Conservation (phyloP, 2,888 invertebrate genomes). For the Anthrax anthrax region DNA sequence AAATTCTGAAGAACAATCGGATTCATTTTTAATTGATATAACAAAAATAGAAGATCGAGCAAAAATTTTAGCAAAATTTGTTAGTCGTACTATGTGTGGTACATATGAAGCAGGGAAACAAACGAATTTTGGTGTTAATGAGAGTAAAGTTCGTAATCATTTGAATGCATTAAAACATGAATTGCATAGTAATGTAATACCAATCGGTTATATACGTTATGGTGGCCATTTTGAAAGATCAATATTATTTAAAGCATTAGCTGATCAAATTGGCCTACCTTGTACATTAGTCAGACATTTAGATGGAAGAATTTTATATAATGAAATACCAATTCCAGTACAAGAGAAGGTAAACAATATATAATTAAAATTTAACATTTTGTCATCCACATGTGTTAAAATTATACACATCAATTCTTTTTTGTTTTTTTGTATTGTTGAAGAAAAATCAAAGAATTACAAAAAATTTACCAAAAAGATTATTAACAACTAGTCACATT, state of each 20-base stretch:
- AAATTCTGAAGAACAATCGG: not conserved
- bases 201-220: slow-evolving; percentile 41
- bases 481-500: slow-evolving; percentile 44
- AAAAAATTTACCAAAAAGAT: slow-evolving; percentile 35
- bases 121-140: slow-evolving; percentile 27
- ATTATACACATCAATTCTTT: not conserved
- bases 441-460: not conserved
- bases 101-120: slow-evolving; percentile 33
- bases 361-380: not conserved
- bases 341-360: slow-evolving; percentile 9
- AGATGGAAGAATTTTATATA: slow-evolving; percentile 43
- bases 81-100: slow-evolving; percentile 40
- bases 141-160: slow-evolving; percentile 36
- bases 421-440: not conserved
- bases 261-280: slow-evolving; percentile 47
- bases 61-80: slow-evolving; percentile 37
- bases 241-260: slow-evolving; percentile 47
- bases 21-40: slow-evolving; percentile 21
- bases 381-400: too few species aligned
- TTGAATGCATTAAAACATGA: slow-evolving; percentile 36
- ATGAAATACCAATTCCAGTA: slow-evolving; percentile 46
- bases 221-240: slow-evolving; percentile 49
- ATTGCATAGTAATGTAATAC: slow-evolving; percentile 38
- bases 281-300: slow-evolving; percentile 42
- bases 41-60: slow-evolving; percentile 23